Evolutionary conservation across 2,113 vertebrate genomes (phyloP).

Genomic region (Hippolais icterina): DNA sequence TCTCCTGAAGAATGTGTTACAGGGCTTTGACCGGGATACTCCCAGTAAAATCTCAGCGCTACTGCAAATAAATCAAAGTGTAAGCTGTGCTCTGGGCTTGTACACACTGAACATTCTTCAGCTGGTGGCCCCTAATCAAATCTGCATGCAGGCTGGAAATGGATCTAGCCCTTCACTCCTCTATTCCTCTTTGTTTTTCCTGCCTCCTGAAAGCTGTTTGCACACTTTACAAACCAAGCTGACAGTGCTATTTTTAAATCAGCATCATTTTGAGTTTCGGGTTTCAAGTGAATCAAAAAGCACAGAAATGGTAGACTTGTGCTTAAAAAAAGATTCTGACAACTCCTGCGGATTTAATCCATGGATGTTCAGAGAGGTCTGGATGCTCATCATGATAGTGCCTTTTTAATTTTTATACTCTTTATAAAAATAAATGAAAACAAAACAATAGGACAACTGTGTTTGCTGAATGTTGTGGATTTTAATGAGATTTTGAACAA

Average conservation of each 20-base stretch:
- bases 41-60: background rate
- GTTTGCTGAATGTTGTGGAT: slow-evolving; percentile 1
- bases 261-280: background rate
- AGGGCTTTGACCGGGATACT: background rate
- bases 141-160: background rate
- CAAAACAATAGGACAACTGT: background rate
- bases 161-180: background rate
- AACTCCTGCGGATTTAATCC: background rate
- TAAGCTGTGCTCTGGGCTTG: background rate
- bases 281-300: background rate
- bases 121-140: background rate
- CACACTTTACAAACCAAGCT: background rate
- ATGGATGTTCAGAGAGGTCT: background rate
- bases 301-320: background rate
- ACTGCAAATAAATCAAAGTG: background rate
- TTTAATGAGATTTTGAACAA: slow-evolving; percentile 58
- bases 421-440: background rate
- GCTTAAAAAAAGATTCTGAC: background rate
- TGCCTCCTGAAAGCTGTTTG: background rate
- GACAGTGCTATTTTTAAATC: background rate
- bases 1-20: background rate
- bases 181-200: background rate
- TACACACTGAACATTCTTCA: background rate
- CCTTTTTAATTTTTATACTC: background rate
- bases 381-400: background rate